Base-by-base conservation (phyloP, 2,888 invertebrate species). In the Hemithea aestivaria region DNA sequence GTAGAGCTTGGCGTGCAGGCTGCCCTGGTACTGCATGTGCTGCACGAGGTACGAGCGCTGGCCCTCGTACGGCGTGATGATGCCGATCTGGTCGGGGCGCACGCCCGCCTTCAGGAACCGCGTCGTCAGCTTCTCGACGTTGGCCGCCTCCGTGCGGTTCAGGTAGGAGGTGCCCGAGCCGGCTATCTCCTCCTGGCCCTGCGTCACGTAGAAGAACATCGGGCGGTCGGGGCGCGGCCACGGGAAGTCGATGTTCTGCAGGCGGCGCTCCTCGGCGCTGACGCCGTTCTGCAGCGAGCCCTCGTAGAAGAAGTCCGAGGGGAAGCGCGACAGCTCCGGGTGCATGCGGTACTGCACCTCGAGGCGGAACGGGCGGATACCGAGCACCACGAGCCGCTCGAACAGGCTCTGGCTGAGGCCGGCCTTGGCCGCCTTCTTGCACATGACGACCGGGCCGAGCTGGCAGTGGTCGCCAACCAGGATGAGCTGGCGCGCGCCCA, bases 281-380 rank as follows among this genome's bases (percentile, higher is more conserved):
- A 99, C 99, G 1, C 99, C 99, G 75, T 99, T 99, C 73, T 99
- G 99, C 30, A 99, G 89, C 2, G 97, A 97, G 0, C 99, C 99
- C 72, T 99, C 99, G 67, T 99, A 99, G 83, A 99, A 99, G 84
- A 99, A 98, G 78, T 99, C 99, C 0, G 98, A 99, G 0, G 99
- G 99, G 73, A 99, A 99, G 40, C 97, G 92, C 0, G 97, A 97
- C 6, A 99, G 88, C 63, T 97, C 97, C 0, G 99, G 99, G 70
- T 99, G 99, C 99, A 99, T 99, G 32, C 99, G 93, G 75, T 99
- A 99, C 70, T 99, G 99, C 0, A 97, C 97, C 75, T 99, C 98
- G 24, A 99, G 89, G 0, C 99, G 92, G 79, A 99, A 97, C 0
- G 99, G 99, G 12, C 98, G 90, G 57, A 98, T 99, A 6, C 99